These are phyloP conservation scores for Forbesichthys papilliferus DNA, from an alignment of 2,113 vertebrate species.

Conservation along the genomic window DNA sequence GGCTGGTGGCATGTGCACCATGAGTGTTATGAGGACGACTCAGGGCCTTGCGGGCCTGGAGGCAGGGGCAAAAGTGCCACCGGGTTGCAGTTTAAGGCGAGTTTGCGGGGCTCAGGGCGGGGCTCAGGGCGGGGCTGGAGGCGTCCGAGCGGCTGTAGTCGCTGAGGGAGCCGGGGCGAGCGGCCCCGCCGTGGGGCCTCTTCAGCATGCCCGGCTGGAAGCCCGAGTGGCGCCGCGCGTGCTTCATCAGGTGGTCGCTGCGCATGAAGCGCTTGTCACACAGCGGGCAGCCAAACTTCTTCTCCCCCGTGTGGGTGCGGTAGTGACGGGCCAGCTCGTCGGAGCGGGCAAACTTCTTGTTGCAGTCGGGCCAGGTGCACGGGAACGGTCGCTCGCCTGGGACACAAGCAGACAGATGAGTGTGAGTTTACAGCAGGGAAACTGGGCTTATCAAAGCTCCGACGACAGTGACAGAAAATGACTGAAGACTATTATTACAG, in stretches of 20 bases:
- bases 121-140: conserved; percentile 91
- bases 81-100: conserved; percentile 85
- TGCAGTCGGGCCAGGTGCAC: conserved; percentile 94
- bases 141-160: conserved; percentile 96
- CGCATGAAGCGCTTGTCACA: conserved; percentile 99
- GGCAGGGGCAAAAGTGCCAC: conserved; percentile 80
- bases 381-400: conserved; percentile 94
- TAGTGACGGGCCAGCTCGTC: conserved; percentile 96
- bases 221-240: conserved; percentile 90
- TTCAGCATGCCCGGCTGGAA: conserved; percentile 96
- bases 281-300: conserved; percentile 93
- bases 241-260: conserved; percentile 97
- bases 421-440: not conserved
- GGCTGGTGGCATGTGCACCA: conserved; percentile 66
- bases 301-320: conserved; percentile 98
- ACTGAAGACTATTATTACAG: too few species aligned
- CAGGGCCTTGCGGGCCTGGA: conserved; percentile 58
- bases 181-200: conserved; percentile 74
- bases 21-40: conserved; percentile 65
- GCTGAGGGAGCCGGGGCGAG: conserved; percentile 89
- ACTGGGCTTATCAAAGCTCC: not conserved
- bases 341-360: conserved; percentile 96
- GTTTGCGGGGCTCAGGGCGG: conserved; percentile 90
- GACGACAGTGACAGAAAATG: too few species aligned
- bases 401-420: conserved; percentile 24